A percentile compares a stretch with the other conserved stretches of the same genome.
Evolutionary conservation across 2,113 vertebrate genomes (phyloP).

Genomic region (Apteryx mantelli): DNA sequence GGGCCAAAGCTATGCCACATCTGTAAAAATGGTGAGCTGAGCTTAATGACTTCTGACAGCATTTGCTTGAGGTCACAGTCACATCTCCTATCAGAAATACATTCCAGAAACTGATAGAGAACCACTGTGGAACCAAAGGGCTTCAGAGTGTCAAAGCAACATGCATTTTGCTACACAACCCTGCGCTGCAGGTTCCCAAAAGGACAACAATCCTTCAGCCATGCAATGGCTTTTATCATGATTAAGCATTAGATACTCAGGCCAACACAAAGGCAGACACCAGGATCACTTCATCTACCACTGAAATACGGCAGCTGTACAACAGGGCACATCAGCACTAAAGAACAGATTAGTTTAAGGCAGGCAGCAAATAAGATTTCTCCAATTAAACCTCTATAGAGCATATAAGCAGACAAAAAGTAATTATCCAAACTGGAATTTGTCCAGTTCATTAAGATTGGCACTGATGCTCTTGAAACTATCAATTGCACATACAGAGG

Average conservation of each 20-base stretch:
- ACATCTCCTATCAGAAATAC: neutral
- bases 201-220: neutral
- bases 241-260: neutral
- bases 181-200: neutral
- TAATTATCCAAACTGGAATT: conserved; percentile 17
- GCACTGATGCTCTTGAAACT: neutral
- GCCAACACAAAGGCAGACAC: neutral
- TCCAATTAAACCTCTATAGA: neutral
- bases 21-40: conserved; percentile 65
- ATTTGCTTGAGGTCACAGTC: neutral
- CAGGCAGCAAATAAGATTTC: neutral
- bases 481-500: neutral
- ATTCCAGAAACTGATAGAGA: neutral
- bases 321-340: neutral
- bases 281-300: neutral
- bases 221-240: neutral
- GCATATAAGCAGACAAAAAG: neutral
- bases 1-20: conserved; percentile 93
- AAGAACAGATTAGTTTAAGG: neutral
- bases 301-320: conserved; percentile 12
- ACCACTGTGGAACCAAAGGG: neutral
- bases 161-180: neutral
- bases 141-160: neutral
- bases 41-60: neutral
- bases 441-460: conserved; percentile 1